Evolutionary conservation across 1,140 invertebrate species (phyloP).

Genomic region (Lepidostoma basale): DNA sequence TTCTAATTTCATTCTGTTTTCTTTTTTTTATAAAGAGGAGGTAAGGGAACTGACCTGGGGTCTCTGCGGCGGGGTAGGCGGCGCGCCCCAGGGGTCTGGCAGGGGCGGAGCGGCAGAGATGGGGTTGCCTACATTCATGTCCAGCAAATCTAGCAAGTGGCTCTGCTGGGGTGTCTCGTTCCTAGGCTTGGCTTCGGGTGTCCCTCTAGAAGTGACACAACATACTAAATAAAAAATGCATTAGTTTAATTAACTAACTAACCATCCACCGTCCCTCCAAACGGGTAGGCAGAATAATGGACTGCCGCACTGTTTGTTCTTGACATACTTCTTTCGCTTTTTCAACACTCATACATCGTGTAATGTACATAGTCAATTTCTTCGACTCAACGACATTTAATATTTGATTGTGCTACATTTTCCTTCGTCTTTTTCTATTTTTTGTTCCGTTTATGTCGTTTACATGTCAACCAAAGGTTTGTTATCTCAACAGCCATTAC

Average conservation of each 20-base stretch:
- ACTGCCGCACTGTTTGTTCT: no score
- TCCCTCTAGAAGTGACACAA: constrained; percentile 41
- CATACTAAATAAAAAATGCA: not conserved
- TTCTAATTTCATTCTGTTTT: not conserved
- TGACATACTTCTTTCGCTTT: no score
- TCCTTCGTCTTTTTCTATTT: no score
- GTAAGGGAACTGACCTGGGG: constrained; percentile 34
- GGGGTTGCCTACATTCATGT: constrained; percentile 74
- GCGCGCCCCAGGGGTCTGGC: constrained; percentile 76
- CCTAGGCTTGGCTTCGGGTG: constrained; percentile 48
- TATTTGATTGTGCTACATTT: no score
- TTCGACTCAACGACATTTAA: no score
- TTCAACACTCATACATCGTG: no score
- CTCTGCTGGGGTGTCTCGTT: constrained; percentile 62
- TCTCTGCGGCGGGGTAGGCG: constrained; percentile 57
- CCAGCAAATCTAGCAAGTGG: constrained; percentile 81
- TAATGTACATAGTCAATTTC: no score
- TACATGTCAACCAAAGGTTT: no score
- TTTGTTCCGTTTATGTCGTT: no score
- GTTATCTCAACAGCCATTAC: no score
- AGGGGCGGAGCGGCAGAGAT: constrained; percentile 52
- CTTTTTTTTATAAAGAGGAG: not conserved
- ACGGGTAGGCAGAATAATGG: no score
- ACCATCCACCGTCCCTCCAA: not conserved
- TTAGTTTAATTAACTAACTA: not conserved